These are phyloP conservation scores for Zootermopsis nevadensis DNA, from an alignment of 2,888 invertebrate genomes.

Conservation along the genomic window DNA sequence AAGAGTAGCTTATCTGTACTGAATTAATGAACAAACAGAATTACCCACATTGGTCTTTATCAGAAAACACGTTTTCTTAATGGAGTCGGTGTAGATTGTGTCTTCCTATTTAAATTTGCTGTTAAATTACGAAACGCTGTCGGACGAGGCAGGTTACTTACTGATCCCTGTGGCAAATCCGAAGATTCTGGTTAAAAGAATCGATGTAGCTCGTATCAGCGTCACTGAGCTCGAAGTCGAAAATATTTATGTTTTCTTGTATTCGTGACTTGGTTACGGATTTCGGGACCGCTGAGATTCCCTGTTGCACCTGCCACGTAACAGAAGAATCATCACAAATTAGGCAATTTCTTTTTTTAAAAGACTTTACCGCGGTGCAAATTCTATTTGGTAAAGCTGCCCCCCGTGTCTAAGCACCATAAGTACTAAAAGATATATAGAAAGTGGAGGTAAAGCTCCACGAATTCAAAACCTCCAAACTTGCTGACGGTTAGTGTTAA, in stretches of 20 bases:
- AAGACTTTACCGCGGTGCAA: neutral
- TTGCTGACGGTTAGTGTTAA: too few relatives aligned
- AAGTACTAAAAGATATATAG: neutral
- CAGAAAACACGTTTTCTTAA: too few relatives aligned
- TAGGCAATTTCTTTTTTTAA: too few relatives aligned
- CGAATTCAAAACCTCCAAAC: neutral
- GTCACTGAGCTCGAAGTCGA: constrained; percentile 31
- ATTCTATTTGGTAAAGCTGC: neutral
- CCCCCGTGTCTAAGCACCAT: neutral
- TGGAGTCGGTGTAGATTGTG: too few relatives aligned
- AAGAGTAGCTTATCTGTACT: too few relatives aligned
- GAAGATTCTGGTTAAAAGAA: constrained; percentile 1
- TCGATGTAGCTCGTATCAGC: constrained; percentile 26
- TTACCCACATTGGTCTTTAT: too few relatives aligned
- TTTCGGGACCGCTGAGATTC: constrained; percentile 83
- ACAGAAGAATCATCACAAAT: too few relatives aligned
- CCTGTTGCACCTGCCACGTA: constrained; percentile 70
- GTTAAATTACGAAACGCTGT: too few relatives aligned
- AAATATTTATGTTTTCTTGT: constrained; percentile 73
- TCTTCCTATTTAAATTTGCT: too few relatives aligned
- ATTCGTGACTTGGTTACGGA: constrained; percentile 80
- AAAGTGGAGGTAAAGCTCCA: neutral
- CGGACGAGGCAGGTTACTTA: neutral
- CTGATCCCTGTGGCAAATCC: constrained; percentile 23
- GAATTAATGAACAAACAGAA: too few relatives aligned